Conservation (phyloP, 2,113 vertebrate species). For the Clarias batrachus region DNA sequence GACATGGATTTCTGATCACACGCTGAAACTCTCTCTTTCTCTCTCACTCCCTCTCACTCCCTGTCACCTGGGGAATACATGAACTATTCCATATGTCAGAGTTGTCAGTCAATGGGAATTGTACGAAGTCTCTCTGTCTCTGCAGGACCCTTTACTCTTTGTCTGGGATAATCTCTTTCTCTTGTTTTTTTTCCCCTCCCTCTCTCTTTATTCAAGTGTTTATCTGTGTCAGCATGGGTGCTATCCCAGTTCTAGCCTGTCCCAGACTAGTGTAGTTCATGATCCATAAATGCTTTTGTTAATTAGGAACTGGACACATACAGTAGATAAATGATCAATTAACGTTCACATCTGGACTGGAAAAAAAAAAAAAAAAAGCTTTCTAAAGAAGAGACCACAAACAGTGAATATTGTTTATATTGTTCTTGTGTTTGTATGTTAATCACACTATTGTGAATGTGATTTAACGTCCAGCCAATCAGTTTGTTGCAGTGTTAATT, state of each 20-base stretch:
- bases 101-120: constrained; percentile 98
- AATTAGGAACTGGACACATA: not conserved
- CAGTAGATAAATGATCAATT: not conserved
- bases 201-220: constrained; percentile 63
- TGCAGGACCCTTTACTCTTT: constrained; percentile 17
- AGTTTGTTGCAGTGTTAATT: not conserved
- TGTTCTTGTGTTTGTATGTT: too few relatives aligned
- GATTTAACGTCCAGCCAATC: not conserved
- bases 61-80: constrained; percentile 97
- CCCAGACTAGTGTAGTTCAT: constrained; percentile 5
- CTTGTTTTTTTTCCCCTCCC: constrained; percentile 54
- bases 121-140: constrained; percentile 80
- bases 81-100: constrained; percentile 99
- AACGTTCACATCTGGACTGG: not conserved
- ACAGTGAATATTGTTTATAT: not conserved
- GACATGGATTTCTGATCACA: constrained; percentile 95
- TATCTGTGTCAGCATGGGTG: constrained; percentile 82
- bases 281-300: not conserved
- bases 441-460: not conserved
- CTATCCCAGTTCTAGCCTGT: constrained; percentile 59
- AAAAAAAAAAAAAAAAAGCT: not conserved
- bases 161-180: constrained; percentile 8
- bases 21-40: constrained; percentile 82
- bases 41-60: constrained; percentile 87
- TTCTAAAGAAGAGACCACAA: not conserved